Evolutionary conservation across 2,797 vertebrate genomes (phyloP), one percentile per base, ranked within the genome.

Genomic region (Crenichthys baileyi): DNA sequence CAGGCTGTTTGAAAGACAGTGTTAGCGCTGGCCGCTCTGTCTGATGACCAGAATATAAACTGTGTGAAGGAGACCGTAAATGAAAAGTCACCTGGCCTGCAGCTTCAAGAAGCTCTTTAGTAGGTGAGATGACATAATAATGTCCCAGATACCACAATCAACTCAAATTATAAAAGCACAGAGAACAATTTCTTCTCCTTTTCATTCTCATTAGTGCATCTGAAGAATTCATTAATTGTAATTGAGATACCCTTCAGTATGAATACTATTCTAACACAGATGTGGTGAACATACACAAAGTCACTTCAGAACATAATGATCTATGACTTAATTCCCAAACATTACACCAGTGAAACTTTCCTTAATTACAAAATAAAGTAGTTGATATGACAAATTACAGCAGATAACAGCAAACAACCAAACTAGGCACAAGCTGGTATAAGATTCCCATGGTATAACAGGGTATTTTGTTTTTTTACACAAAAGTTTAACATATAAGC

Each of bases 41-140:
- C 75, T 58, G 24, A 75, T 72, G 55, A 77, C 13, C 67, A 12
- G 50, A 39, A 75, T 60, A 41, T 39, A 60, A 79, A 77, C 39
- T 50, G 68, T 22, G 50, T 48, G 36, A 41, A 60, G 83, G 58
- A 83, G 74, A 65, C 51, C 46, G 39, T 31, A 68, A 77, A 70
- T 68, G 58, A 26, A 58, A 41, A 65, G 50, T 78, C 58, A 3
- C 44, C 7, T 22, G 4, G 55, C 61, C 76, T 81, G 65, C 44
- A 18, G 63, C 71, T 77, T 72, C 67, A 63, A 67, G 58, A 60
- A 80, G 68, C 75, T 78, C 84, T 88, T 70, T 87, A 81, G 77
- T 83, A 72, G 85, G 81, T 81, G 87, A 92, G 76, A 51, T 78
- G 60, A 76, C 53, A 75, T 39, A 70, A 36, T 72, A 78, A 73